phyloP scores from a whole-genome alignment of 2,113 vertebrate species.

The Tragelaphus buxtoni region DNA sequence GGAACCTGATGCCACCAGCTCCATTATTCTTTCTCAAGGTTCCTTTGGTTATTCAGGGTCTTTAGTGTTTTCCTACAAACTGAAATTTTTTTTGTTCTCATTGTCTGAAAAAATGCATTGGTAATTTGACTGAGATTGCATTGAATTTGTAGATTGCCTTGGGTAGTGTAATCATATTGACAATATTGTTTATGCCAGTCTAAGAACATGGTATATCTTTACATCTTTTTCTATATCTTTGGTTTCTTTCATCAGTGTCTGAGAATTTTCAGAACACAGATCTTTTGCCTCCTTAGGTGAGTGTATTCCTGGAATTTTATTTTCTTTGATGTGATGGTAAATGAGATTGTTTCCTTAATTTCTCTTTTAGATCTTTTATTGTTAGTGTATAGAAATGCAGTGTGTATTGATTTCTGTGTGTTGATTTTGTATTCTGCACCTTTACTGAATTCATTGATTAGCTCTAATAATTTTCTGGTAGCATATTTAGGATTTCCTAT shows the following conservation, averaged over 20 bases:
- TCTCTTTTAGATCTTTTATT: background rate
- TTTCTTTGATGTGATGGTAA: background rate
- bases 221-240: background rate
- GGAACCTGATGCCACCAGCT: background rate
- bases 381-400: background rate
- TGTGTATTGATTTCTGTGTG: no score
- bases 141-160: background rate
- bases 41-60: background rate
- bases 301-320: background rate
- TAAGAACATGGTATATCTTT: background rate
- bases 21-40: background rate
- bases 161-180: background rate
- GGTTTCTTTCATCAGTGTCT: background rate
- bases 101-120: background rate
- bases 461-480: background rate
- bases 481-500: background rate
- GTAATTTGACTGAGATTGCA: background rate
- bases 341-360: background rate
- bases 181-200: background rate
- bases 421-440: no score
- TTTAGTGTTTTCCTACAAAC: background rate
- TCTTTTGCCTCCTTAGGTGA: background rate
- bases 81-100: background rate
- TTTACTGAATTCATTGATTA: no score
- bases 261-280: background rate